Evolutionary conservation across 2,888 invertebrate species (phyloP), one percentile per base, ranked within the genome.

Genomic region (Cosmia pyralina): DNA sequence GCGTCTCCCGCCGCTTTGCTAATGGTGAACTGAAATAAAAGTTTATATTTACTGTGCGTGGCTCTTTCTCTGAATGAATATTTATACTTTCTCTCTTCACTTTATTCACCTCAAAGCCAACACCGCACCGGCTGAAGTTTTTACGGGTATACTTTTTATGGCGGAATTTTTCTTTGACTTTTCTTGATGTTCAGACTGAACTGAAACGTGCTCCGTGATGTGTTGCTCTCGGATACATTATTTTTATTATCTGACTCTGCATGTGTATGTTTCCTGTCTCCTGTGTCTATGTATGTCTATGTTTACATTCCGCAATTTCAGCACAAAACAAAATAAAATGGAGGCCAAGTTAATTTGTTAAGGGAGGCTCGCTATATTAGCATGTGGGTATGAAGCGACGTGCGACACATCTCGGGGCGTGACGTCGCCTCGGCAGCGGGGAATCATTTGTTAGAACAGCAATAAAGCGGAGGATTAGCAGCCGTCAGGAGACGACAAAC

Each of bases 41-140:
- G 94, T 95, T 95, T 95, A 93, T 95, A 94, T 95, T 95, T 95
- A 94, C 93, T 92, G 94, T 94, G 94, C 94, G 94, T 94, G 91
- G 91, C 87, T 90, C 91, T 91, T 89, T 90, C 90, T 88, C 85
- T 84, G 88, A 93, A 95, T 96, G 94, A 95, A 95, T 95, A 95
- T 95, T 96, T 95, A 96, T 96, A 94, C 91, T 91, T 91, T 92
- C 88, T 90, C 90, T 91, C 90, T 92, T 89, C 90, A 90, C 91
- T 91, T 91, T 93, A 92, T 94, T 94, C 92, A 94, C 93, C 93
- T 94, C 92, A 91, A 93, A 92, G 92, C 89, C 88, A 88, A 87
- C 84, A 79, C 63, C 76, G 87, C 83, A 75, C 62, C 66, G 87
- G 86, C 85, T 85, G 77, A 93, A 94, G 90, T 93, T 94, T 90